phyloP scores from a whole-genome alignment of 2,888 invertebrate genomes.

The Lamellibrachia satsuma region DNA sequence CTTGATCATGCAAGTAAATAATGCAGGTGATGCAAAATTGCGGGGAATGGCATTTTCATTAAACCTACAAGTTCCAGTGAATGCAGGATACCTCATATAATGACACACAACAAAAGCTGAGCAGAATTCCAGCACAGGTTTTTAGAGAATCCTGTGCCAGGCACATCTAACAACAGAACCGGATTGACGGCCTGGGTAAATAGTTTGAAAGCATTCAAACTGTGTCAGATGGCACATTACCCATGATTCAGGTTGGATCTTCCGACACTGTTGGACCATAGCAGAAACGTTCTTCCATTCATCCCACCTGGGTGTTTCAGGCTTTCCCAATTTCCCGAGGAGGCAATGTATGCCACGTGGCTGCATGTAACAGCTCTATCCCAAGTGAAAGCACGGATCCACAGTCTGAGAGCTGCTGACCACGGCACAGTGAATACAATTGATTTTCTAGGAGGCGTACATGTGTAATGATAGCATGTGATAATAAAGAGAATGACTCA shows the following conservation, averaged over 20 bases:
- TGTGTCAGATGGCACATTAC: neutral
- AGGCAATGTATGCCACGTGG: neutral
- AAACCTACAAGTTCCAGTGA: neutral
- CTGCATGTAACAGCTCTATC: neutral
- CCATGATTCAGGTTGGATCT: neutral
- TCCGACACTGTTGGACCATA: neutral
- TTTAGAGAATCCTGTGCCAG: neutral
- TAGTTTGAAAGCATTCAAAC: neutral
- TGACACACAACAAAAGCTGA: neutral
- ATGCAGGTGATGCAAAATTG: neutral
- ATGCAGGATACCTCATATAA: neutral
- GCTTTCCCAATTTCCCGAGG: neutral
- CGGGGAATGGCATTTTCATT: neutral
- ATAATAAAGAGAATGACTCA: neutral
- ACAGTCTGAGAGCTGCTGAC: neutral
- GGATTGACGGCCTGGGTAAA: neutral
- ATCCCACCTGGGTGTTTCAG: neutral
- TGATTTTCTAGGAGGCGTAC: neutral
- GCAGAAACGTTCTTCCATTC: neutral
- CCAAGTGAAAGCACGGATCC: neutral
- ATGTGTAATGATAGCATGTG: neutral
- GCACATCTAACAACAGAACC: neutral
- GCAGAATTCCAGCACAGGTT: neutral
- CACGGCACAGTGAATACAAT: neutral
- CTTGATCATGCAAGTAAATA: neutral